phyloP scores from a whole-genome alignment of 1,140 invertebrate genomes.

The Lutraria rhynchaena region DNA sequence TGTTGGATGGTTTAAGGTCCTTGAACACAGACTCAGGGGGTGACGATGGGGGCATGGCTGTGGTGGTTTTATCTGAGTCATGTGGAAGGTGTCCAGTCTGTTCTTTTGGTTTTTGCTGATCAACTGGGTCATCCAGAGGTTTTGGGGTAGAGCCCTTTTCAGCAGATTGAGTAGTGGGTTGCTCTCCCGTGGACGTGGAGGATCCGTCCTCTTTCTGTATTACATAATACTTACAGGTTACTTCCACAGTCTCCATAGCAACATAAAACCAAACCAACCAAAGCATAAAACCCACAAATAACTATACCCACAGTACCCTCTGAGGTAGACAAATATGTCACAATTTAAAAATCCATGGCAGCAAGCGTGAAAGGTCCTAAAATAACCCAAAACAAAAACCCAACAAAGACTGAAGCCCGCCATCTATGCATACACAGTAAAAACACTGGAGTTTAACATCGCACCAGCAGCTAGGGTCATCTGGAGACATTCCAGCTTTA shows the following conservation, averaged over 20 bases:
- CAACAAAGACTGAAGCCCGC: no score
- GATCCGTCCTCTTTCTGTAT: conserved; percentile 14
- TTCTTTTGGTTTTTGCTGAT: not conserved
- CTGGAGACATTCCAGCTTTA: no score
- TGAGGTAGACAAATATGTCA: no score
- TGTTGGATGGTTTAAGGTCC: conserved; percentile 97
- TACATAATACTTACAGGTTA: conserved; percentile 12
- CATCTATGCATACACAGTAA: no score
- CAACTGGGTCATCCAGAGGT: not conserved
- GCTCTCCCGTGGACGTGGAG: not conserved
- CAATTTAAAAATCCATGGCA: no score
- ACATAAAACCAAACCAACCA: not conserved
- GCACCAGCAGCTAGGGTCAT: no score
- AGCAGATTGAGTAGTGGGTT: not conserved
- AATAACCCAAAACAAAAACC: no score
- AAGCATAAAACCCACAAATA: no score
- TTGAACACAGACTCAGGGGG: conserved; percentile 99
- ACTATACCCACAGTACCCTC: no score
- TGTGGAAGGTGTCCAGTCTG: conserved; percentile 12
- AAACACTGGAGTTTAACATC: no score
- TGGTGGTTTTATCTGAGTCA: conserved; percentile 19
- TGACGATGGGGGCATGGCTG: conserved; percentile 85
- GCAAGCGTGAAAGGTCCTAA: no score
- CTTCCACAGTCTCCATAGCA: not conserved
- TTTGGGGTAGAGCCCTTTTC: not conserved